Conservation (phyloP, 92 coral and sea anemone genomes). For the Epizoanthus scotinus region DNA sequence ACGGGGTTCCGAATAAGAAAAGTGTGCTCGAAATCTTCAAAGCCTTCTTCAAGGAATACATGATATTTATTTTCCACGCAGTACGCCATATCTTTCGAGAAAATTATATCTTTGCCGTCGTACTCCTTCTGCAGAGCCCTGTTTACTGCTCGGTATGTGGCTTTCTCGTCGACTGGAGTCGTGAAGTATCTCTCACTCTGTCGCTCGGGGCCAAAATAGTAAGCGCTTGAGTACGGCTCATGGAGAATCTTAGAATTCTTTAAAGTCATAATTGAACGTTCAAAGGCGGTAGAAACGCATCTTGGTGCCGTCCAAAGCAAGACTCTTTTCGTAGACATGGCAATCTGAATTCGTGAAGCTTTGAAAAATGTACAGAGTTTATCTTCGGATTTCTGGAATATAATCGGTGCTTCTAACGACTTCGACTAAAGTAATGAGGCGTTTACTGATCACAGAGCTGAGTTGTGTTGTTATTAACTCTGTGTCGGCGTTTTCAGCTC, state of each 20-base stretch:
- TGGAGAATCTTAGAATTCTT: conserved; percentile 51
- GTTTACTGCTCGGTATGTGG: conserved; percentile 53
- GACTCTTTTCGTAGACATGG: conserved; percentile 69
- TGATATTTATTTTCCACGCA: conserved; percentile 57
- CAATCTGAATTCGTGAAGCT: not conserved
- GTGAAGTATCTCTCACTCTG: conserved; percentile 20
- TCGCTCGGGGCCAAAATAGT: conserved; percentile 46
- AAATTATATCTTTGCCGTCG: conserved; percentile 59
- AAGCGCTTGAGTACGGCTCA: conserved; percentile 41
- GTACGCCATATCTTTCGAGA: conserved; percentile 83
- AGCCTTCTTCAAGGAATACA: conserved; percentile 62
- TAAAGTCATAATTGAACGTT: conserved; percentile 88
- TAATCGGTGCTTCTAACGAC: not conserved
- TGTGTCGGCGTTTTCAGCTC: not conserved
- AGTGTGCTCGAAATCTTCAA: conserved; percentile 63
- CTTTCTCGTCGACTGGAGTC: conserved; percentile 18
- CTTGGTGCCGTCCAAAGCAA: conserved; percentile 97
- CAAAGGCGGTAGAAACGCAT: conserved; percentile 94
- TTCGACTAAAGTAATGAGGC: not conserved
- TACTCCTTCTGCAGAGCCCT: conserved; percentile 56
- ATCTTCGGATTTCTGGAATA: not conserved
- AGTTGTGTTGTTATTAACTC: not conserved
- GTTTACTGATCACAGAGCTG: not conserved
- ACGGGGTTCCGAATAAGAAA: conserved; percentile 69
- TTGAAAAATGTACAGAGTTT: not conserved